Evolutionary conservation across 2,888 invertebrate species (phyloP).

Genomic region (Odontomyia ornata): DNA sequence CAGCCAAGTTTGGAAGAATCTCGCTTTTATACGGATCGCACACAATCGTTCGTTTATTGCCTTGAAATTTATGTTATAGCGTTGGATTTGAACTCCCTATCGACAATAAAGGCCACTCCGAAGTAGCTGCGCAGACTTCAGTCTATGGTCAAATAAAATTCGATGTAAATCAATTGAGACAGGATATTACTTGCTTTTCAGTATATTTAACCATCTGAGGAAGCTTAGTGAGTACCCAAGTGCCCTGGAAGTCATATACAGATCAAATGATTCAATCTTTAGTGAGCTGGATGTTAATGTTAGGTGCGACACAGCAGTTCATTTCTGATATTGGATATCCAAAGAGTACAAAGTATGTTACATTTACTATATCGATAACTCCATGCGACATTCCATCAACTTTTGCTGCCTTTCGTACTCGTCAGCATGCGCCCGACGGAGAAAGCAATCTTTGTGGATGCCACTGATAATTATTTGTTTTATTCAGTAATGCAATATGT

Average conservation of each 20-base stretch:
- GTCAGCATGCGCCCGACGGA: slow-evolving; percentile 68
- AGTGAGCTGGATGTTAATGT: no score
- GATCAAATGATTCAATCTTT: no score
- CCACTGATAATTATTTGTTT: slow-evolving; percentile 69
- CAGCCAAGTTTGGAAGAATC: no score
- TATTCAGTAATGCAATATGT: slow-evolving; percentile 67
- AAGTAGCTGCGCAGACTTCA: no score
- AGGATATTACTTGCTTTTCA: slow-evolving; percentile 67
- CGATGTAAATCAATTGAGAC: no score
- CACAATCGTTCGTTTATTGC: no score
- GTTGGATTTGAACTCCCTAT: no score
- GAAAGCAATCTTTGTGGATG: slow-evolving; percentile 72
- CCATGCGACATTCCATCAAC: slow-evolving; percentile 60
- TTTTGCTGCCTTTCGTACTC: slow-evolving; percentile 68
- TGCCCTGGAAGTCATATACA: slow-evolving; percentile 60
- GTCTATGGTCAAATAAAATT: slow-evolving; percentile 71
- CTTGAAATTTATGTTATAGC: no score
- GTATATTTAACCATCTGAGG: slow-evolving; percentile 68
- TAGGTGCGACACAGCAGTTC: no score
- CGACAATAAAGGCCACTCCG: no score
- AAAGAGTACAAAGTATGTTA: slow-evolving; percentile 73
- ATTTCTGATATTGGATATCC: slow-evolving; percentile 66
- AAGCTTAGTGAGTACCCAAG: no score
- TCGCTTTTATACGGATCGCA: no score
- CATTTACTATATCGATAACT: slow-evolving; percentile 72